Conservation (phyloP, 2,113 vertebrate species). For the Fukomys damarensis region DNA sequence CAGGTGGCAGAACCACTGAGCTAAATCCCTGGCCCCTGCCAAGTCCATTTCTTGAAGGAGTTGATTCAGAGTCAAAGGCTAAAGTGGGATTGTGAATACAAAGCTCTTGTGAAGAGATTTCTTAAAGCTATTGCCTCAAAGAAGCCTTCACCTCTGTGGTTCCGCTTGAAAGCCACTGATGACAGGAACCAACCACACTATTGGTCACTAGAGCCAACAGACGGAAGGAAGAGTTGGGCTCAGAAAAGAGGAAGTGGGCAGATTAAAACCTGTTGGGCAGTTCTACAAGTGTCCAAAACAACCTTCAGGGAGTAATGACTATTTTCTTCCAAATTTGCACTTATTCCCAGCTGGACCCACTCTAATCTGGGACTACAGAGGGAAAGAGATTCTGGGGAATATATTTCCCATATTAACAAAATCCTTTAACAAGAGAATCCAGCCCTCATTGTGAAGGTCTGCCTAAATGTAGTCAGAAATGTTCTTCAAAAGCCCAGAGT, state of each 20-base stretch:
- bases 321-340: neutral
- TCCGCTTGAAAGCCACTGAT: neutral
- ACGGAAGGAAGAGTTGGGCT: neutral
- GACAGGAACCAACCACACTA: neutral
- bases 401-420: neutral
- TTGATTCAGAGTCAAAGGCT: neutral
- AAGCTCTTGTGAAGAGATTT: neutral
- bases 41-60: neutral
- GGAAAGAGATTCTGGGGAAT: neutral
- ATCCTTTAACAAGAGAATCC: neutral
- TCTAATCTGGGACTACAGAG: neutral
- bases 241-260: neutral
- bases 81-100: neutral
- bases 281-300: neutral
- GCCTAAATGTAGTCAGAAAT: conserved; percentile 1
- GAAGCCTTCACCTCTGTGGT: neutral
- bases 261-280: neutral
- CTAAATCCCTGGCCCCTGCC: too few relatives aligned
- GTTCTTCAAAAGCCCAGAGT: neutral
- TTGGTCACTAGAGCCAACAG: neutral
- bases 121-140: neutral
- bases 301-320: neutral
- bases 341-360: neutral
- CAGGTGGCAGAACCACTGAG: too few relatives aligned
- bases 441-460: neutral